phyloP scores from a whole-genome alignment of 2,113 vertebrate species.

The Oncorhynchus clarkii region DNA sequence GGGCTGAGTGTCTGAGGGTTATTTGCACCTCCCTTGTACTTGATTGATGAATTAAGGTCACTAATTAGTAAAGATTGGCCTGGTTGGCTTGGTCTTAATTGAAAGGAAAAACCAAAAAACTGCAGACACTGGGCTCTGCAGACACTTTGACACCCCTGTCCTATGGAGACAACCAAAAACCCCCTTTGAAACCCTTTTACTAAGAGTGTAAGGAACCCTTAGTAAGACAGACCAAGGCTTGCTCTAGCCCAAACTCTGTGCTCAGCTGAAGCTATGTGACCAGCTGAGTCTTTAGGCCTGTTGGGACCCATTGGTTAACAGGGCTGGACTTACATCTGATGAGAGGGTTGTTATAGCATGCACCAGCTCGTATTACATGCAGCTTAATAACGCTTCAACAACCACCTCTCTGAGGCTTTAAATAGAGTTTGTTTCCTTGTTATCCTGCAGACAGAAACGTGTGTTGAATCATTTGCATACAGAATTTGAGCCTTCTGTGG shows the following conservation, averaged over 20 bases:
- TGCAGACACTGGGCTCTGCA: no score
- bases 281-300: constrained; percentile 16
- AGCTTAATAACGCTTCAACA: background rate
- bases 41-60: no score
- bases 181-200: no score
- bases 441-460: background rate
- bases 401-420: background rate
- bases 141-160: no score
- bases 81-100: no score
- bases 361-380: constrained; percentile 7
- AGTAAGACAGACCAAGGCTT: constrained; percentile 7
- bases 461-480: no score
- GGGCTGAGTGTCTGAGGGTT: no score
- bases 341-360: constrained; percentile 6
- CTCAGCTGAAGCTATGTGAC: background rate
- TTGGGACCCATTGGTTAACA: constrained; percentile 2
- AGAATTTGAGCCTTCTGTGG: background rate
- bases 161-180: no score
- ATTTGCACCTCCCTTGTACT: no score
- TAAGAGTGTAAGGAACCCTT: background rate
- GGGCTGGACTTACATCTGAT: constrained; percentile 5
- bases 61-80: no score
- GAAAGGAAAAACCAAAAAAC: no score
- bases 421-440: background rate
- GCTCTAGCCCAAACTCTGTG: constrained; percentile 8